Evolutionary conservation across 1,140 invertebrate species (phyloP).

Genomic region (Hestina assimilis): DNA sequence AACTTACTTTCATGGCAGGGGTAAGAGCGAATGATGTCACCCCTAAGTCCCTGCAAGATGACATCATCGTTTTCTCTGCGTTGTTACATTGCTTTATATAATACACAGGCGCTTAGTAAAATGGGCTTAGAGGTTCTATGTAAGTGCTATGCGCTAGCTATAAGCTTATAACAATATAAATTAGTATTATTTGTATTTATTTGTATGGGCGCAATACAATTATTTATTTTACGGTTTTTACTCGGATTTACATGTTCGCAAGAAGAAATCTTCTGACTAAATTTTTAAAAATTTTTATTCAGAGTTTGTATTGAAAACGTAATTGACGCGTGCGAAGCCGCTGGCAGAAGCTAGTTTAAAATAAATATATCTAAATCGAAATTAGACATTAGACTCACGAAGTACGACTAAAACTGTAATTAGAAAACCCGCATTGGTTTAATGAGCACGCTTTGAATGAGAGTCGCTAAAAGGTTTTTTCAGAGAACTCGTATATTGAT

Average conservation of each 20-base stretch:
- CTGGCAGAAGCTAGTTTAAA: too few relatives aligned
- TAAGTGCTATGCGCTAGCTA: too few relatives aligned
- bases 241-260: too few relatives aligned
- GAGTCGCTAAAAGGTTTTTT: slow-evolving; percentile 64
- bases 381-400: slow-evolving; percentile 7
- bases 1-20: slow-evolving; percentile 34
- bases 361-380: slow-evolving; percentile 2
- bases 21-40: slow-evolving; percentile 40
- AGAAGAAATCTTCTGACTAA: too few relatives aligned
- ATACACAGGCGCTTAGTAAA: slow-evolving; percentile 30
- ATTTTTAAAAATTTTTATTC: too few relatives aligned
- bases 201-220: too few relatives aligned
- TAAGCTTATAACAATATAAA: too few relatives aligned
- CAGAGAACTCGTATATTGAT: slow-evolving; percentile 51
- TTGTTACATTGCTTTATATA: slow-evolving; percentile 31
- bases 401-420: slow-evolving; percentile 23
- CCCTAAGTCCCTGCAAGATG: slow-evolving; percentile 47
- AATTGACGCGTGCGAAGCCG: too few relatives aligned
- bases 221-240: too few relatives aligned
- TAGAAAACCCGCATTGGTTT: slow-evolving; percentile 31
- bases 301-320: too few relatives aligned
- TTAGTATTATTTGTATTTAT: too few relatives aligned
- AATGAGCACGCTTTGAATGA: slow-evolving; percentile 43
- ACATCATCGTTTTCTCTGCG: slow-evolving; percentile 44
- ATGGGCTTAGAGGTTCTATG: too few relatives aligned